Conservation (phyloP, 30 jellyfish, hydroid and myxozoan genomes). For the Phacellophora camtschatica region DNA sequence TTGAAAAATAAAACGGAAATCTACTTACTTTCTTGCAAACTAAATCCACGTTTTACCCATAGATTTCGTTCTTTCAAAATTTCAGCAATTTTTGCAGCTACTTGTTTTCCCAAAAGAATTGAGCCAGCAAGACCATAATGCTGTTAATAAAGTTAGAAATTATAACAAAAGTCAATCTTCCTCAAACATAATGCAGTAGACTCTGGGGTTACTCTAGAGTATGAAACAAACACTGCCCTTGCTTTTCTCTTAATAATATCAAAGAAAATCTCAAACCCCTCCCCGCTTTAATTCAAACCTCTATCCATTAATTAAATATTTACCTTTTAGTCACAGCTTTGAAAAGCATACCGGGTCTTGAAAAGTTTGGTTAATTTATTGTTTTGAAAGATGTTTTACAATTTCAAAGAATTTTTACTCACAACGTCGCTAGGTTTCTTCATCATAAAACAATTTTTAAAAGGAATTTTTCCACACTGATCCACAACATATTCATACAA, state of each 20-base stretch:
- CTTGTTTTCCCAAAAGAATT: slow-evolving; percentile 84
- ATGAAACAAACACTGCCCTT: too few relatives aligned
- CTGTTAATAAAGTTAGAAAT: slow-evolving; percentile 34
- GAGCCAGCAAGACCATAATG: slow-evolving; percentile 92
- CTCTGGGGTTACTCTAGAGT: too few relatives aligned
- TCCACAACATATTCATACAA: slow-evolving; percentile 70
- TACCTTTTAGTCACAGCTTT: too few relatives aligned
- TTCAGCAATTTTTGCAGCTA: slow-evolving; percentile 74
- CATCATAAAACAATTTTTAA: slow-evolving; percentile 88
- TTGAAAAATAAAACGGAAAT: too few relatives aligned
- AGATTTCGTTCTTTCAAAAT: slow-evolving; percentile 8
- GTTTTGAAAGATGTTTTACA: too few relatives aligned
- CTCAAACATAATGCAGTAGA: too few relatives aligned
- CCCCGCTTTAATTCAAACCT: too few relatives aligned
- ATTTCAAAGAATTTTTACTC: background rate
- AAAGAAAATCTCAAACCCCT: too few relatives aligned
- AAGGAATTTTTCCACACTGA: slow-evolving; percentile 85
- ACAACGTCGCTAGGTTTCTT: slow-evolving; percentile 94
- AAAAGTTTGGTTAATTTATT: too few relatives aligned
- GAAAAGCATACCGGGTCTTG: too few relatives aligned
- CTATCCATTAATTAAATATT: too few relatives aligned
- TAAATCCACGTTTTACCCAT: slow-evolving; percentile 38
- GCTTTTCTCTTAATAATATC: too few relatives aligned
- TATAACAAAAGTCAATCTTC: background rate
- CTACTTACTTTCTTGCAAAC: slow-evolving; percentile 35